phyloP scores from a whole-genome alignment of 2,888 invertebrate species.

The Cryptocheilus praepositus region DNA sequence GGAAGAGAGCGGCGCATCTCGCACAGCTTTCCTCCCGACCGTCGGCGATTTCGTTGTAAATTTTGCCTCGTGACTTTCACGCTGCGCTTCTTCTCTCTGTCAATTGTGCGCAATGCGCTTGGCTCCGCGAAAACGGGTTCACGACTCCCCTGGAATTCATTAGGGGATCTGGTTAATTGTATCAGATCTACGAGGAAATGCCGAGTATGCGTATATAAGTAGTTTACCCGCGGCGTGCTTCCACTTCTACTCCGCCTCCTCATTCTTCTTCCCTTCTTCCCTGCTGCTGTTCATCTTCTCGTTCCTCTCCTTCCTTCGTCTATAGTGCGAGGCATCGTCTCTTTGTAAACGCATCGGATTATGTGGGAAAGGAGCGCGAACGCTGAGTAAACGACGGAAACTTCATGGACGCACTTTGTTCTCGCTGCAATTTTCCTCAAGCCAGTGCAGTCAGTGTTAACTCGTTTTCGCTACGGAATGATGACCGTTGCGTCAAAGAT shows the following conservation, averaged over 20 bases:
- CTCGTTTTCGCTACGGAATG: too few relatives aligned
- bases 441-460: too few relatives aligned
- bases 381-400: too few relatives aligned
- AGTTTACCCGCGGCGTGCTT: too few relatives aligned
- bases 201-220: not conserved
- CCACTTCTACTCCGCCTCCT: not conserved
- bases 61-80: not conserved
- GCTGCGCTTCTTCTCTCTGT: too few relatives aligned
- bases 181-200: not conserved
- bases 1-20: not conserved
- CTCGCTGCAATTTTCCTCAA: not conserved
- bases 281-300: not conserved
- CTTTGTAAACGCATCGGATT: too few relatives aligned
- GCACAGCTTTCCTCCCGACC: not conserved
- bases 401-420: conserved; percentile 5
- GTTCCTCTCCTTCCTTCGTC: conserved; percentile 1
- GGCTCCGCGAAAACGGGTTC: too few relatives aligned
- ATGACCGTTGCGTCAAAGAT: too few relatives aligned
- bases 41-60: not conserved
- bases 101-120: conserved; percentile 1
- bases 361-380: conserved; percentile 6
- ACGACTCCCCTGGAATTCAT: too few relatives aligned
- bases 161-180: too few relatives aligned
- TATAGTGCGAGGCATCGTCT: too few relatives aligned
- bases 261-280: not conserved